Base-by-base conservation (phyloP, 1,140 invertebrate genomes). In the Ruditapes philippinarum region DNA sequence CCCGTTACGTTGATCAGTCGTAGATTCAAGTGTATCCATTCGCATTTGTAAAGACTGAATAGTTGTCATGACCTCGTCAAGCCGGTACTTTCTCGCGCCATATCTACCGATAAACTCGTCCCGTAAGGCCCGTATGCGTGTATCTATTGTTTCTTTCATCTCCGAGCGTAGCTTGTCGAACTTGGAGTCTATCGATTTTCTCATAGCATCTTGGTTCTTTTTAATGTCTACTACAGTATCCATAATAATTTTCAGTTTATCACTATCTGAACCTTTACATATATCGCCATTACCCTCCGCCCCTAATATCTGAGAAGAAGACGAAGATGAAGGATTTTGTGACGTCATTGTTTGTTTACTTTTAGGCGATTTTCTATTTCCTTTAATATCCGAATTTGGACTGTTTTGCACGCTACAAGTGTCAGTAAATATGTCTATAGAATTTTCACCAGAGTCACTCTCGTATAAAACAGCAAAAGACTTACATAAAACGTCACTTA, bases 21-120 rank as follows among this genome's bases (percentile, higher is more conserved):
- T 54, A 22, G 25, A n/a, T 57, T 80, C 76, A 17, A 80, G 33
- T 14, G 42, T 80, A 33, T 80, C 51, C 22, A 54, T 51, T 2
- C 51, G 42, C 36, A 49, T 2, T 36, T 80, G 76, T 80, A 51
- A 54, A 12, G 76, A 80, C 42, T 80, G 76, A 81, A 88, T 51
- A 40, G 78, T 88, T 40, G n/a, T 88, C 76, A 88, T 17, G 17
- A 88, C 9, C 36, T 80, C 19, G 33, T 80, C 76, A 80, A 80
- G 22, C 3, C 76, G 76, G 38, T 42, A 74, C 70, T 74, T 25
- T 74, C 38, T 17, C 70, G 70, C 70, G 70, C 38, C 12, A 74
- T 74, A 74, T 74, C 70, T 22, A 38, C 38, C 38, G 70, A 74
- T 42, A 12, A n/a, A 74, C 28, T 74, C 70, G 33, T 74, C 70